Conservation (phyloP, 1,140 invertebrate genomes). For the Bombus haemorrhoidalis region DNA sequence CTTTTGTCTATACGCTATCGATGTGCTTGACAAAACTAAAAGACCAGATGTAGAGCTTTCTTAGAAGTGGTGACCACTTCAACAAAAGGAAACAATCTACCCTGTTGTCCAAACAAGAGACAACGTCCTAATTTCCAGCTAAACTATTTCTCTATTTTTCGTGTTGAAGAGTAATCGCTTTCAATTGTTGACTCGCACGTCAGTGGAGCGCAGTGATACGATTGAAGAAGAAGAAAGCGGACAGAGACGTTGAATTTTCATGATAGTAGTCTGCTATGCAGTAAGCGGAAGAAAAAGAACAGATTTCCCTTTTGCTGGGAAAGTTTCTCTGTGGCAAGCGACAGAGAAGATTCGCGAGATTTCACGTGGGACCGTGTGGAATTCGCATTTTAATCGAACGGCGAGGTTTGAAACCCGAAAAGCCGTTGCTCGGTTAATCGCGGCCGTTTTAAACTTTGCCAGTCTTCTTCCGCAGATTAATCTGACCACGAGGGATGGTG, state of each 20-base stretch:
- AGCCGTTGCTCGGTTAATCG: conserved; percentile 40
- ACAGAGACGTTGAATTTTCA: not conserved
- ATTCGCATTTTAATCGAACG: conserved; percentile 41
- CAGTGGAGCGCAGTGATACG: not conserved
- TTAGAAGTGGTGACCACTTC: too few relatives aligned
- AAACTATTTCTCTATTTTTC: not conserved
- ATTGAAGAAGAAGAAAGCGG: not conserved
- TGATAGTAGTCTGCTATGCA: not conserved
- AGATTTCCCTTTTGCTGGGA: not conserved
- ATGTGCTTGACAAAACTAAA: too few relatives aligned
- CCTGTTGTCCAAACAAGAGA: too few relatives aligned
- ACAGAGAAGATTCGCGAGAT: not conserved
- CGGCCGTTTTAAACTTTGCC: conserved; percentile 37
- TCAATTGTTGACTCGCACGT: not conserved
- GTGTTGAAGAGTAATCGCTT: not conserved
- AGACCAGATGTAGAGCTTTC: too few relatives aligned
- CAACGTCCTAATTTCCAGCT: too few relatives aligned
- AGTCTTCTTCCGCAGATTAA: conserved; percentile 38
- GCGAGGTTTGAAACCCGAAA: conserved; percentile 16
- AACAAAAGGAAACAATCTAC: too few relatives aligned
- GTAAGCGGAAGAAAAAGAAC: not conserved
- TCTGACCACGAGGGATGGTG: conserved; percentile 2
- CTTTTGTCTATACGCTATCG: too few relatives aligned
- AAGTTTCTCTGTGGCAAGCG: not conserved
- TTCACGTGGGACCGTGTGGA: conserved; percentile 14